A percentile compares a stretch with the other conserved stretches of the same genome.
These are phyloP conservation scores for Zaprionus ghesquierei DNA, from an alignment of 1,140 invertebrate genomes.

Conservation along the genomic window DNA sequence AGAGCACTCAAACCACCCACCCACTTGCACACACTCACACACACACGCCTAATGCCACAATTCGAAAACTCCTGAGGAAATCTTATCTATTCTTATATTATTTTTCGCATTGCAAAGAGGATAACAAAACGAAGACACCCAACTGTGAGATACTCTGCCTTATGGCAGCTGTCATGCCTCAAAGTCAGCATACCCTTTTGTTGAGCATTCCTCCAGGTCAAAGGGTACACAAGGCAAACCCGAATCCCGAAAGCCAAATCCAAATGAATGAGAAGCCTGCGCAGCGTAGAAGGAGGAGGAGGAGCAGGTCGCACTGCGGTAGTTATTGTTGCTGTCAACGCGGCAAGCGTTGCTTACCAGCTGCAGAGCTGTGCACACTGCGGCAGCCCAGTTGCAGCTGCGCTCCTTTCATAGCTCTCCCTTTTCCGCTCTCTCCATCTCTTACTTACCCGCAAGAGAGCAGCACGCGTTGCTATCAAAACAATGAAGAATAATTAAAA, in stretches of 20 bases:
- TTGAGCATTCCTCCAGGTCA: background rate
- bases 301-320: slow-evolving; percentile 3
- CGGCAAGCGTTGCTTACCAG: background rate
- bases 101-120: background rate
- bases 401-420: background rate
- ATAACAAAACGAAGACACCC: background rate
- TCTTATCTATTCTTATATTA: background rate
- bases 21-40: background rate
- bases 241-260: background rate
- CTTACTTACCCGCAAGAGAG: background rate
- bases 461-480: slow-evolving; percentile 66
- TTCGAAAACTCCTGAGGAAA: background rate
- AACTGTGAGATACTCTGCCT: background rate
- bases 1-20: background rate
- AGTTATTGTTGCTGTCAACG: background rate
- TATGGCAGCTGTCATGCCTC: background rate
- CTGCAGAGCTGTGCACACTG: background rate
- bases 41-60: background rate
- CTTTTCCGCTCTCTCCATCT: background rate
- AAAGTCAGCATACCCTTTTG: background rate
- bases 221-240: background rate
- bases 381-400: slow-evolving; percentile 14
- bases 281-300: background rate
- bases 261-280: background rate
- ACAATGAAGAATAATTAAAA: slow-evolving; percentile 81